These are phyloP conservation scores for Aproaerema taeniolella DNA, from an alignment of 2,888 invertebrate genomes.

Conservation along the genomic window DNA sequence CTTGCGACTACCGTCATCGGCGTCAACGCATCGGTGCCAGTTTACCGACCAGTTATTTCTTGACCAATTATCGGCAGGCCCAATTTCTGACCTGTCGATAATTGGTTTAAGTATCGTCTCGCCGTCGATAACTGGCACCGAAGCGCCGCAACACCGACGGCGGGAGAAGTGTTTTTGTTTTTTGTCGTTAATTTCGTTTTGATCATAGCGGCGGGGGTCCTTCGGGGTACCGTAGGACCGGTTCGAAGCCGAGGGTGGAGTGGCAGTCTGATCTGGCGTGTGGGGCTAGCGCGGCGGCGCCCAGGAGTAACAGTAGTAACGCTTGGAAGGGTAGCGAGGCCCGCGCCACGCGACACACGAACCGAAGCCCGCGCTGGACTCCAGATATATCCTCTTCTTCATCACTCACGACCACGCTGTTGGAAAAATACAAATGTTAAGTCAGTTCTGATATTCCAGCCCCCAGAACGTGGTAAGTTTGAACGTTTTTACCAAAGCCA, in stretches of 20 bases:
- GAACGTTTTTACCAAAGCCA: no score
- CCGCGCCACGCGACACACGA: conserved; percentile 92
- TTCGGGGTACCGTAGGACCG: conserved; percentile 92
- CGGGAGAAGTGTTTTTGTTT: conserved; percentile 22
- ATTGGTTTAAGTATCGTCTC: no score
- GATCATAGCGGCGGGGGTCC: conserved; percentile 94
- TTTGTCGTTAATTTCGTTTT: conserved; percentile 21
- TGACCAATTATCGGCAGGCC: no score
- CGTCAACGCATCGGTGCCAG: no score
- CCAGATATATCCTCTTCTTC: conserved; percentile 44
- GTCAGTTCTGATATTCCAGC: no score
- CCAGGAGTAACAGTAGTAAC: conserved; percentile 93
- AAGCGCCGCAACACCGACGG: conserved; percentile 27
- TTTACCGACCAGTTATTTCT: no score
- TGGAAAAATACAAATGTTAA: background rate
- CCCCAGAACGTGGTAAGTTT: no score
- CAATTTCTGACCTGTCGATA: no score
- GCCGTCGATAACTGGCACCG: conserved; percentile 2
- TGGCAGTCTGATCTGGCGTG: conserved; percentile 90
- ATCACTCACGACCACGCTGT: conserved; percentile 47
- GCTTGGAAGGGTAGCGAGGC: conserved; percentile 97
- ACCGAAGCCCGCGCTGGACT: conserved; percentile 85
- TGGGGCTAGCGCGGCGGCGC: conserved; percentile 94
- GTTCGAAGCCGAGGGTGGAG: conserved; percentile 89
- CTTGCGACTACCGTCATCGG: conserved; percentile 12